Conservation (phyloP, 1,140 invertebrate species). For the Carcinoscorpius rotundicauda region DNA sequence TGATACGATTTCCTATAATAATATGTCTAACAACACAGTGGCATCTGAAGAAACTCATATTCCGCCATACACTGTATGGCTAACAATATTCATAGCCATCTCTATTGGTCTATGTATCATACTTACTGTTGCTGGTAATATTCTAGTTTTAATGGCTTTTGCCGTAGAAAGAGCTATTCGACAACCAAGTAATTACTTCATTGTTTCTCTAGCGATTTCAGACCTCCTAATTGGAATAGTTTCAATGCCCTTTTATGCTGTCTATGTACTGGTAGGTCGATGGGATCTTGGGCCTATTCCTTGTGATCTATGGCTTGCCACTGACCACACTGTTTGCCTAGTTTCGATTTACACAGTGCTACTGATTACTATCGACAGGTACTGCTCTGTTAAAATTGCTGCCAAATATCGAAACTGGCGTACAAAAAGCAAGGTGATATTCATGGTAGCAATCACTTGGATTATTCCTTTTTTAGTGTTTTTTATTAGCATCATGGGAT, state of each 20-base stretch:
- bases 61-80: slow-evolving; percentile 70
- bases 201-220: slow-evolving; percentile 92
- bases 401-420: slow-evolving; percentile 94
- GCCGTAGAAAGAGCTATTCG: slow-evolving; percentile 92
- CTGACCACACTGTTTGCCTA: slow-evolving; percentile 97
- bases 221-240: slow-evolving; percentile 89
- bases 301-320: slow-evolving; percentile 95
- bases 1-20: no score
- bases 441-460: slow-evolving; percentile 76
- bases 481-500: slow-evolving; percentile 96
- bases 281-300: slow-evolving; percentile 93
- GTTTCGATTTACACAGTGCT: slow-evolving; percentile 98
- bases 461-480: slow-evolving; percentile 91
- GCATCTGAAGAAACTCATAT: no score
- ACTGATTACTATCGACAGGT: slow-evolving; percentile 95
- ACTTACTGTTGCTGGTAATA: slow-evolving; percentile 86
- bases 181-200: slow-evolving; percentile 98
- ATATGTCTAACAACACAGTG: no score
- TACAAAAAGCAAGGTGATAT: slow-evolving; percentile 78
- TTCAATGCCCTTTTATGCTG: slow-evolving; percentile 57
- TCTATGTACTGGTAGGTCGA: slow-evolving; percentile 84
- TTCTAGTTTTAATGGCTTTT: slow-evolving; percentile 89
- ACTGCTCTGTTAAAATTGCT: slow-evolving; percentile 97
- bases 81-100: slow-evolving; percentile 78
- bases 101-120: slow-evolving; percentile 75